Percentiles rank a stretch among this genome's conserved stretches.
Conservation (phyloP, 2,113 vertebrate species). For the Fregata magnificens region DNA sequence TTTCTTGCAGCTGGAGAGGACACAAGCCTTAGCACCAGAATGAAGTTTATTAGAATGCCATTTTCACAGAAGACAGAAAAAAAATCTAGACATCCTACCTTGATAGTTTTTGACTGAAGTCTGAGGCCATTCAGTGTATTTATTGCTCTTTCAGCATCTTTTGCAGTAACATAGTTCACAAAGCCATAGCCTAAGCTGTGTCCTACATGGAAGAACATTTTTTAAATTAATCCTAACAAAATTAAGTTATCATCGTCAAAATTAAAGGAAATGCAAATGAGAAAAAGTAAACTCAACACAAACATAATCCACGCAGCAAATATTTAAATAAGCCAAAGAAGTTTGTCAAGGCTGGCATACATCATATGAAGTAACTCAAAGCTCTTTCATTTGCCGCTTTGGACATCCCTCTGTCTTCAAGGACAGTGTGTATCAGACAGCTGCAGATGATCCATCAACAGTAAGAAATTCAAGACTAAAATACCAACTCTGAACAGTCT, state of each 20-base stretch:
- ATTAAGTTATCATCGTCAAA: not conserved
- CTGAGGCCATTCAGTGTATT: slow-evolving; percentile 98
- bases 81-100: slow-evolving; percentile 80
- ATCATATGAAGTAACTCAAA: accelerated
- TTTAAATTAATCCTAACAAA: not conserved
- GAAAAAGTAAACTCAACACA: not conserved
- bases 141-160: slow-evolving; percentile 99
- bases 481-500: not conserved
- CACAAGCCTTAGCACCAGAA: not conserved
- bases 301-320: not conserved
- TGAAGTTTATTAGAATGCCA: not conserved
- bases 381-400: not conserved
- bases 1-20: not conserved
- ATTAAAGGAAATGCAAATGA: not conserved
- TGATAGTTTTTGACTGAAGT: slow-evolving; percentile 99
- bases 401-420: not conserved
- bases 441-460: not conserved
- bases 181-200: slow-evolving; percentile 99
- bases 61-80: not conserved
- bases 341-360: not conserved
- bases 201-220: slow-evolving; percentile 80
- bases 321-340: not conserved
- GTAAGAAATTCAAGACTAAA: not conserved
- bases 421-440: not conserved
- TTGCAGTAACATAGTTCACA: slow-evolving; percentile 98